These are phyloP conservation scores for Erpobdella octoculata DNA, from an alignment of 2,888 invertebrate genomes.

Conservation along the genomic window DNA sequence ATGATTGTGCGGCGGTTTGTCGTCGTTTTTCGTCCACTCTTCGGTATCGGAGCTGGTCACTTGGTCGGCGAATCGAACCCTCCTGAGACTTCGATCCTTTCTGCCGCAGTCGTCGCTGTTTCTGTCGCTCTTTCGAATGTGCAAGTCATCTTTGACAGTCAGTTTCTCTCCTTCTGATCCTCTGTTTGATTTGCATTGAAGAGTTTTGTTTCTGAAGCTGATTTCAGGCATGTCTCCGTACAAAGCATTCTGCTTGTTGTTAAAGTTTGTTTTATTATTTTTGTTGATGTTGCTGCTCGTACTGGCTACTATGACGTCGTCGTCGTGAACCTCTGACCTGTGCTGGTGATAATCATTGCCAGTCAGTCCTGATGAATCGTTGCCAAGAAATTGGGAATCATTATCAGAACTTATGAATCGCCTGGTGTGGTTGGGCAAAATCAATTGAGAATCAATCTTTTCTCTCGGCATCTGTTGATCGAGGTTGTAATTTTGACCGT, in stretches of 20 bases:
- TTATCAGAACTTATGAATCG: no score
- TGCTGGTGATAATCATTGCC: no score
- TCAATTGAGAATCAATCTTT: no score
- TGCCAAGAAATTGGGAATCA: no score
- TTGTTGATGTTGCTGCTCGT: slow-evolving; percentile 17
- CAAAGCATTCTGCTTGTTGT: no score
- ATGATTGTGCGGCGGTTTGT: background rate
- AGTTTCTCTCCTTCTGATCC: background rate
- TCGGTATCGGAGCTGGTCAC: slow-evolving; percentile 3
- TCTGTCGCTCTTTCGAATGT: background rate
- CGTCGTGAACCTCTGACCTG: background rate
- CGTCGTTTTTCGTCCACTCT: background rate
- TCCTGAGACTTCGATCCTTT: slow-evolving; percentile 20
- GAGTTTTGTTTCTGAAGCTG: background rate
- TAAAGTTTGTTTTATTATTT: background rate
- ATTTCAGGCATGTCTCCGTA: no score
- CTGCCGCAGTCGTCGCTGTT: background rate
- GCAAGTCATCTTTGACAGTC: background rate
- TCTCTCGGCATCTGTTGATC: no score
- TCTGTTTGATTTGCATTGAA: background rate
- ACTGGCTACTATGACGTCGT: background rate
- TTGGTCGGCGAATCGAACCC: slow-evolving; percentile 20
- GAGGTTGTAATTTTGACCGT: no score
- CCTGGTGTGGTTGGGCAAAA: no score
- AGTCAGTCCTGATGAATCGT: no score